phyloP scores from a whole-genome alignment of 2,888 invertebrate species.

The Pristionchus mayeri region DNA sequence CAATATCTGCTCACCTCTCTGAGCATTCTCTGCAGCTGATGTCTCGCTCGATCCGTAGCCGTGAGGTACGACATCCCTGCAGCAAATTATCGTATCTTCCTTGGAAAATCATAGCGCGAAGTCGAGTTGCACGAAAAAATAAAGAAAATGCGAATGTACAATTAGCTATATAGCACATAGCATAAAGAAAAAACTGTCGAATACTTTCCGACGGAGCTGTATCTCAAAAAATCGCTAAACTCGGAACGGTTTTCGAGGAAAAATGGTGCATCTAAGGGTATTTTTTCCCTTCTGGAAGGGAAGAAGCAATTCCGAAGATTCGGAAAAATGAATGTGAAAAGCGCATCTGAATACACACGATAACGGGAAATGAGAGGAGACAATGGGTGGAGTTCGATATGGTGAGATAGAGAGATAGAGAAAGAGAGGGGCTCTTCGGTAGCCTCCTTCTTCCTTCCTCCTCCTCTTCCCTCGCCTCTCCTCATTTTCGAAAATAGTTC shows the following conservation, averaged over 20 bases:
- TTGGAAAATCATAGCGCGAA: background rate
- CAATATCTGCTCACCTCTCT: too few relatives aligned
- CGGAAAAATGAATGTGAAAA: too few relatives aligned
- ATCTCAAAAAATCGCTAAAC: background rate
- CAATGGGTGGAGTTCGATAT: background rate
- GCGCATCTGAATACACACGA: background rate
- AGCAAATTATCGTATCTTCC: background rate
- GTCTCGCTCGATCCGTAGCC: background rate
- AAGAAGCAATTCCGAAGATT: too few relatives aligned
- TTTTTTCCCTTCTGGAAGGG: too few relatives aligned
- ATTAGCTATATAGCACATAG: too few relatives aligned
- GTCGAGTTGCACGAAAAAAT: background rate
- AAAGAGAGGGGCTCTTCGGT: background rate
- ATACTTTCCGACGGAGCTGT: too few relatives aligned
- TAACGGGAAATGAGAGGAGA: background rate
- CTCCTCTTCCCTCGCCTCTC: background rate
- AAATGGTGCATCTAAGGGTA: too few relatives aligned
- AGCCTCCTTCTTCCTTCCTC: background rate
- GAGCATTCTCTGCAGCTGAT: constrained; percentile 5
- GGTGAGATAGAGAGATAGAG: too few relatives aligned
- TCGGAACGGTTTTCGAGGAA: too few relatives aligned
- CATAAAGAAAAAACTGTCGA: background rate
- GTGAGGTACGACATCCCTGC: constrained; percentile 3
- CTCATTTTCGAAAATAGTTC: constrained; percentile 30
- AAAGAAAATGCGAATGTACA: background rate